Base-by-base conservation (phyloP, 64 coral and sea anemone genomes). In the Montipora efflorescens region DNA sequence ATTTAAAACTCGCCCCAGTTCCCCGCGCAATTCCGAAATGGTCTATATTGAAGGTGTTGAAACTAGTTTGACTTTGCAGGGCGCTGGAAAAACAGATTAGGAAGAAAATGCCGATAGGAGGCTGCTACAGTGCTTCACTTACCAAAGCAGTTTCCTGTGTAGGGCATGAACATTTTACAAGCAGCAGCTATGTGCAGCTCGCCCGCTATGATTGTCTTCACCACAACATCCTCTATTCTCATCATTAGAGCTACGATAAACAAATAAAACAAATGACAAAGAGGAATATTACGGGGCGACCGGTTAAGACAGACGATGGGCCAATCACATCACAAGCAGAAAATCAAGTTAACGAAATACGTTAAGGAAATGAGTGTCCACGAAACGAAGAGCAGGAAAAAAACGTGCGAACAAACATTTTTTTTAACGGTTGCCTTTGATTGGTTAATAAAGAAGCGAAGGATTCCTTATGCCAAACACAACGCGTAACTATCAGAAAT, bases 61-160 rank as follows among this genome's bases (percentile, higher is more conserved):
- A 36, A 36, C 36, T 36, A 36, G 36, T 36, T 36, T 36, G 36
- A 36, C 2, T 36, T 36, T 36, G 36, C 2, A 36, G 36, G 36
- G 36, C 1, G 36, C 36, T 36, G 36, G 36, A 36, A 36, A 36
- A 36, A 36, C 36, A 36, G 36, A 36, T 36, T 1, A 36, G 36
- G 36, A 1, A 36, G 36, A 36, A 36, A 36, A 36, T 36, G 36
- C 36, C 2, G 36, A 36, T 36, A 36, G 36, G 36, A 36, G 36
- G 36, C 36, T 36, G 36, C 36, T 36, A 36, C 1, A n/a, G 13
- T 0, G 22, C 21, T 9, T 14, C 13, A 74, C 97, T 79, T 67
- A 99, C 98, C 98, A 94, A 99, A 99, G 21, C 98, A 99, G 90
- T 99, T 99, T 87, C 98, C 98, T 52, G 92, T 19, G 48, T 86